These are phyloP conservation scores for Poeciliopsis retropinna DNA, from an alignment of 2,113 vertebrate species.

Conservation along the genomic window DNA sequence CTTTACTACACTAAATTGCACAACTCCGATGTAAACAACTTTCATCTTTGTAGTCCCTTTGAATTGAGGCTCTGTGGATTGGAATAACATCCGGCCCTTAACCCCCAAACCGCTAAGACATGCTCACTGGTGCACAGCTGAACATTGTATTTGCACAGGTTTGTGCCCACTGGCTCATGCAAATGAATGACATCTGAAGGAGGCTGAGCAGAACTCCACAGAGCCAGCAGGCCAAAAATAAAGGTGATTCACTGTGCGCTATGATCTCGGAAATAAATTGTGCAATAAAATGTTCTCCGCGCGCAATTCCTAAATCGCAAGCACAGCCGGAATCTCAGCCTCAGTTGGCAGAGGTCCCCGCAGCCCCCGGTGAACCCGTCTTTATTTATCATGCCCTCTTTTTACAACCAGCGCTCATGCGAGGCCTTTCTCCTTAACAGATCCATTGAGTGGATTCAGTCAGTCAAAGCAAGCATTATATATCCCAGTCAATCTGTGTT, in stretches of 20 bases:
- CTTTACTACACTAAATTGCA: conserved; percentile 49
- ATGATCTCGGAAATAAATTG: conserved; percentile 48
- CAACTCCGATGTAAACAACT: conserved; percentile 35
- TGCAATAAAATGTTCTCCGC: conserved; percentile 50
- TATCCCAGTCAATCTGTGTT: conserved; percentile 74
- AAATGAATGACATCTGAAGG: conserved; percentile 24
- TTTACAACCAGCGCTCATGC: conserved; percentile 45
- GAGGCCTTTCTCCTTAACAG: conserved; percentile 54
- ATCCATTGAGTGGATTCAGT: conserved; percentile 66
- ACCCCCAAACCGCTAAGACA: conserved; percentile 17
- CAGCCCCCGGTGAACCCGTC: conserved; percentile 45
- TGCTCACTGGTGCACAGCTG: conserved; percentile 31
- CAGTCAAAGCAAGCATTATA: conserved; percentile 65
- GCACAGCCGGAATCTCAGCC: conserved; percentile 43
- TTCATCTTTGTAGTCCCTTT: conserved; percentile 16
- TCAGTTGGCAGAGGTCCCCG: conserved; percentile 20
- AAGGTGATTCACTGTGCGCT: conserved; percentile 50
- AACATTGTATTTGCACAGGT: conserved; percentile 18
- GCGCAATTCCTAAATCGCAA: conserved; percentile 44
- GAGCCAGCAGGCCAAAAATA: conserved; percentile 45
- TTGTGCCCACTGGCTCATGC: conserved; percentile 29
- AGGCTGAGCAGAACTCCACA: conserved; percentile 18
- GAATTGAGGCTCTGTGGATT: conserved; percentile 41
- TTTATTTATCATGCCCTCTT: conserved; percentile 56
- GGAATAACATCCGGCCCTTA: conserved; percentile 31